Base-by-base conservation (phyloP, 2,113 vertebrate species). In the Odontesthes bonariensis region DNA sequence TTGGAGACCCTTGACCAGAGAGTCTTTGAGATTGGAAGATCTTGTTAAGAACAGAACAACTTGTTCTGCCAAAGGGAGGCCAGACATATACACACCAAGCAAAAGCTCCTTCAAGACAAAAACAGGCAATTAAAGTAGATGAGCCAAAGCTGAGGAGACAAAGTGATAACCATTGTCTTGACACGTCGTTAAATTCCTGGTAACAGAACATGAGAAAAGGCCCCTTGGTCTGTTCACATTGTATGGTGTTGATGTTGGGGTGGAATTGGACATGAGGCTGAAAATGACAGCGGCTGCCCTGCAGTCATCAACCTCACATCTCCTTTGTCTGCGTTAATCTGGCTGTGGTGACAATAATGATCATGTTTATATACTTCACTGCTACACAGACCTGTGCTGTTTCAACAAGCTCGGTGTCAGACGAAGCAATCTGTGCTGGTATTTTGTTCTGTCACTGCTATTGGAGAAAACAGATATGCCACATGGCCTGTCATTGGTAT, bases 41-140 rank as follows among this genome's bases (percentile, higher is more conserved):
- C 73, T 82, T 65, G 68, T 84, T 79, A 69, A 81, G 83, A 85
- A 62, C 74, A 69, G 82, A 82, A 89, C 83, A 79, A 27, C 72
- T 83, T 88, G 73, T 88, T 74, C 87, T 17, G 49, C 79, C 79
- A 73, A 73, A 75, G 59, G 63, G 57, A 83, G 46, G 77, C 74
- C 67, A 65, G 57, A 70, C 59, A 75, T 58, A 77, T 47, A 71
- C 66, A 62, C 58, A 69, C 23, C 2, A 19, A 82, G 71, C 44
- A 59, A 69, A 81, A 64, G 60, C 68, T 81, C 71, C 80, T 73
- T 72, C 62, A 69, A 82, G 73, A 84, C 70, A 77, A 86, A 88
- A 79, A 61, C 52, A 67, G 67, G 67, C 84, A 87, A 84, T 91
- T 85, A 85, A 85, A 86, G 46, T 68, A 66, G 86, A 89, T 82